Evolutionary conservation across 2,113 vertebrate species (phyloP), one percentile per base, ranked within the genome.

Genomic region (Oncorhynchus gorbuscha): DNA sequence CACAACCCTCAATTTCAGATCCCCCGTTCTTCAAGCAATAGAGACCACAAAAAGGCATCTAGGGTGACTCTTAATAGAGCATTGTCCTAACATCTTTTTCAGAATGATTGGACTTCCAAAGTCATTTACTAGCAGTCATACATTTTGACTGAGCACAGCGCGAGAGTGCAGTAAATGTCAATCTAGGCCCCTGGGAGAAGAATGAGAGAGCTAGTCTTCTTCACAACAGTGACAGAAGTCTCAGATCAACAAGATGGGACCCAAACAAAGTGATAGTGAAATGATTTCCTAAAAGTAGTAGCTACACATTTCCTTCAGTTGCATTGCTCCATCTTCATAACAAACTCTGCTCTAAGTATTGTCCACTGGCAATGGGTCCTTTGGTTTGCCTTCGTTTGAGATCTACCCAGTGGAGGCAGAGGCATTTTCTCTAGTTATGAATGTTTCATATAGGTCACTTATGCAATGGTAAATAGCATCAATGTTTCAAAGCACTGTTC

Each of bases 1-100:
- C 76, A 77, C 22, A 72, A 55, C 75, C 82, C 85, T 86, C 45
- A 72, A 83, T 85, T 84, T 79, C 4, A 13, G 68, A 74, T 78
- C 69, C 18, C 74, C n/a, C 73, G 72, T 79, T 74, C 74, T 81
- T 77, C 55, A 66, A 58, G 82, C 69, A 80, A 59, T 55, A 24
- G 65, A 48, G 77, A 77, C 32, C 3, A 68, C 64, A 26, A 81
- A 82, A 80, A 51, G 48, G 30, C 75, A 78, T 48, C 68, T n/a
- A 70, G 65, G 55, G 48, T 39, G 59, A 39, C 11, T 4, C 30
- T 73, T 64, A 59, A 64, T 45, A 24, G 1, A 72, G 62, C 18
- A 51, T 66, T 55, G 64, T 58, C 8, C 5, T 24, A 73, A 24
- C 59, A 12, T 59, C 76, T 79, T 76, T 16, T 9, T 28, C 45